Evolutionary conservation across 2,797 vertebrate genomes (phyloP), one percentile per base, ranked within the genome.

Genomic region (Microcaecilia unicolor): DNA sequence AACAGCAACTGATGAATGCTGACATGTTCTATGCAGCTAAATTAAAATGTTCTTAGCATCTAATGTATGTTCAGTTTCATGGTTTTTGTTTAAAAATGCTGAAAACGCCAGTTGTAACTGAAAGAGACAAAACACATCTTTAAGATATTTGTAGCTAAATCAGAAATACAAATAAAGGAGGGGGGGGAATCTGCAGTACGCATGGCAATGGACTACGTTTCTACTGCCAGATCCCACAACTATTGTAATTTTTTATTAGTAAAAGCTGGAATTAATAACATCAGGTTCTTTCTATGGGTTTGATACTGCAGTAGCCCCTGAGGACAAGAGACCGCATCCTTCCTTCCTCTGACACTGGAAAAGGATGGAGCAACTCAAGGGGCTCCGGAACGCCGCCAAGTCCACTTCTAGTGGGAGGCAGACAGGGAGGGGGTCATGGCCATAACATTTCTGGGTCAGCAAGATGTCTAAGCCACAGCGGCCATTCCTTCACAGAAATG

Each of bases 261-360:
- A 52, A 69, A n/a, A 78, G 76, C 89, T 91, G 90, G 89, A 86
- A 85, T 84, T 80, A 86, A 89, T 91, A 84, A 88, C 70, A 59
- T 11, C 39, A 32, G n/a, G 58, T 75, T 75, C 72, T 69, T 36
- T 62, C 34, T 48, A 48, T 10, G 55, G 64, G 58, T 45, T 29
- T 37, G 48, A 64, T 63, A 48, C 29, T 44, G 51, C 44, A 28
- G 53, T 2, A 58, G 61, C 54, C 84, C 86, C 83, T 61, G 31
- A 78, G 86, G 87, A 87, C 73, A 75, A 46, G 63, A 82, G 63
- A 82, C 86, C 74, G 73, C 85, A 89, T 89, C 86, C 87, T 88
- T 81, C 78, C 88, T 91, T 70, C 78, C 86, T 81, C 80, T 70
- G 75, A 72, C 76, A 45, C 37, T 31, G 57, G 71, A 50, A 74